A percentile compares a stretch with the other conserved stretches of the same genome.
Conservation (phyloP, 2,113 vertebrate genomes). For the Nicator chloris region DNA sequence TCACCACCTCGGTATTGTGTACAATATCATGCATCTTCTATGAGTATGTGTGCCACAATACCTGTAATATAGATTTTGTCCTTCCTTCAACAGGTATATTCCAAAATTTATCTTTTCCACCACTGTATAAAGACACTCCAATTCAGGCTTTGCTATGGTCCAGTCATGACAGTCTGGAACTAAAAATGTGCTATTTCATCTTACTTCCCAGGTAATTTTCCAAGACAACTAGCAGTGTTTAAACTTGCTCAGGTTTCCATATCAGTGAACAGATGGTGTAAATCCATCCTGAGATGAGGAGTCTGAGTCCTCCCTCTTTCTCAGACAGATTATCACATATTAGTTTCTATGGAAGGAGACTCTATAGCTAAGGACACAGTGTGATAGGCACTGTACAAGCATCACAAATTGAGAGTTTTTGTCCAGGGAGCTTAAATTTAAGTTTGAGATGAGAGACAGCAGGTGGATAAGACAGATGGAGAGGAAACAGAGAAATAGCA, state of each 20-base stretch:
- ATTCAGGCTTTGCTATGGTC: not conserved
- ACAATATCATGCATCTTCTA: not conserved
- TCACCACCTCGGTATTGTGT: not conserved
- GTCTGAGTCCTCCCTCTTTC: not conserved
- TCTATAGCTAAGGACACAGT: not conserved
- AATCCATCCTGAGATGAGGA: not conserved
- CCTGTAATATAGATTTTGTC: not conserved
- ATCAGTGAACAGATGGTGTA: not conserved
- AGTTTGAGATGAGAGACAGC: conserved; percentile 46
- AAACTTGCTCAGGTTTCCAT: not conserved
- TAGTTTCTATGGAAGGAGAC: not conserved
- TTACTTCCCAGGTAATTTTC: not conserved
- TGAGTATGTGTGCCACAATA: not conserved
- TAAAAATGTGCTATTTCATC: not conserved
- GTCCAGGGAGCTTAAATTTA: conserved; percentile 37
- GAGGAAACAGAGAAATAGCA: conserved; percentile 46
- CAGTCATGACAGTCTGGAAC: not conserved
- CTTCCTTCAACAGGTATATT: not conserved
- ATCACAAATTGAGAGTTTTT: conserved; percentile 27
- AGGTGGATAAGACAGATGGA: conserved; percentile 62
- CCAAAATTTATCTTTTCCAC: not conserved
- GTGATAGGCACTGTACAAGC: not conserved
- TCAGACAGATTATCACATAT: not conserved
- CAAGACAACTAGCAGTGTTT: not conserved
- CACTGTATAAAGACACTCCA: not conserved